Evolutionary conservation across 1,140 invertebrate genomes (phyloP).

Genomic region (Ptiloglossa arizonensis): DNA sequence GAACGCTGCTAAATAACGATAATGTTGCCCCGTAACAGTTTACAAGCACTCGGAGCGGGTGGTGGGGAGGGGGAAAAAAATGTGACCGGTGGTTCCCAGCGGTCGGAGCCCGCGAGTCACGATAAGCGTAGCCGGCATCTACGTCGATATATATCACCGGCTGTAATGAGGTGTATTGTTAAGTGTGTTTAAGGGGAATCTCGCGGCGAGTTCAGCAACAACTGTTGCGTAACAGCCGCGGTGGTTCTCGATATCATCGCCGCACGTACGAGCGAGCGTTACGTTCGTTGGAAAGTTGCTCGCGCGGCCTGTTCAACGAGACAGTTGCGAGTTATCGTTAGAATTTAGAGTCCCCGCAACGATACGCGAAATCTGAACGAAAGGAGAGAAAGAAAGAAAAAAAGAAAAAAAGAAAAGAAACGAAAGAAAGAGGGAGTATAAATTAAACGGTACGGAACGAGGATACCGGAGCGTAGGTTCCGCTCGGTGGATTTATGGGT

Average conservation of each 20-base stretch:
- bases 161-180: slow-evolving; percentile 48
- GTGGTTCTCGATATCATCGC: slow-evolving; percentile 6
- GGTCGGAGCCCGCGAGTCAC: slow-evolving; percentile 29
- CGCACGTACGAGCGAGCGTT: slow-evolving; percentile 27
- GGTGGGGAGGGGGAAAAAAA: slow-evolving; percentile 29
- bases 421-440: not conserved
- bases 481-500: not conserved
- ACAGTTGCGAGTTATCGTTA: slow-evolving; percentile 1
- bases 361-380: not conserved
- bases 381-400: not conserved
- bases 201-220: slow-evolving; percentile 20
- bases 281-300: not conserved
- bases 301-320: not conserved
- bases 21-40: slow-evolving; percentile 52
- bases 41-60: slow-evolving; percentile 18
- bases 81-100: not conserved
- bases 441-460: not conserved
- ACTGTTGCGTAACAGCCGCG: slow-evolving; percentile 18
- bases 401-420: no score
- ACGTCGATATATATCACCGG: slow-evolving; percentile 37
- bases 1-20: slow-evolving; percentile 58
- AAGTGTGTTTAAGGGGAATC: slow-evolving; percentile 15
- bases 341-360: not conserved
- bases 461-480: not conserved
- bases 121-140: slow-evolving; percentile 44